phyloP scores from a whole-genome alignment of 2,888 invertebrate genomes.

The Stegophylla sp. region DNA sequence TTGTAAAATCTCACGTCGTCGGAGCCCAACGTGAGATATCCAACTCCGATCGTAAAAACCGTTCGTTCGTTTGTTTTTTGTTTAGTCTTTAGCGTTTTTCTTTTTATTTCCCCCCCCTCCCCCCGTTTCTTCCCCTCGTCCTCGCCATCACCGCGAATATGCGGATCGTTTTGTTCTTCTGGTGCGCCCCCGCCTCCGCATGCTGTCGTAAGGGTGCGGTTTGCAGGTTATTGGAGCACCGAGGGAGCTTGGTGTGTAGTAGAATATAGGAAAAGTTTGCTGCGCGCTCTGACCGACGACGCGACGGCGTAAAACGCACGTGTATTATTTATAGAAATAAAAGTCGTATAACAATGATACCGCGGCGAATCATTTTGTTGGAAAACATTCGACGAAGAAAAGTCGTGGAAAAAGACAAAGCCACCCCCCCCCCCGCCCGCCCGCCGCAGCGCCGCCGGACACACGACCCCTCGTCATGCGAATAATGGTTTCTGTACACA shows the following conservation, averaged over 20 bases:
- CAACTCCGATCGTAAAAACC: constrained; percentile 20
- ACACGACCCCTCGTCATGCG: background rate
- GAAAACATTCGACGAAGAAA: constrained; percentile 9
- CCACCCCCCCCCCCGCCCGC: too few relatives aligned
- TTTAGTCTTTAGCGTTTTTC: background rate
- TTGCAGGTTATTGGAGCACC: too few relatives aligned
- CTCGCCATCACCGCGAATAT: background rate
- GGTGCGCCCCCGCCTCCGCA: too few relatives aligned
- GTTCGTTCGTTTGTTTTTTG: background rate
- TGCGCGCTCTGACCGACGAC: too few relatives aligned
- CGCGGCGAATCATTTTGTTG: too few relatives aligned
- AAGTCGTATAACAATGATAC: constrained; percentile 33
- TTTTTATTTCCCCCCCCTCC: constrained; percentile 33
- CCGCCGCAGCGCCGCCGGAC: background rate
- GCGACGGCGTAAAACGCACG: constrained; percentile 20
- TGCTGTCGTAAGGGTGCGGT: too few relatives aligned
- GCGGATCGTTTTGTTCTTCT: constrained; percentile 22
- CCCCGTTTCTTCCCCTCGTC: constrained; percentile 30
- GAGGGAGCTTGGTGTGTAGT: background rate
- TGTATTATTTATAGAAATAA: background rate
- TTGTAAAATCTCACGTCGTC: background rate
- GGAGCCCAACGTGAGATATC: background rate
- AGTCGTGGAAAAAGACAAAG: constrained; percentile 22
- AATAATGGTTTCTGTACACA: background rate
- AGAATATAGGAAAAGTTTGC: constrained; percentile 42